These are phyloP conservation scores for Phalloptychus januarius DNA, from an alignment of 2,797 vertebrate genomes.

Conservation along the genomic window DNA sequence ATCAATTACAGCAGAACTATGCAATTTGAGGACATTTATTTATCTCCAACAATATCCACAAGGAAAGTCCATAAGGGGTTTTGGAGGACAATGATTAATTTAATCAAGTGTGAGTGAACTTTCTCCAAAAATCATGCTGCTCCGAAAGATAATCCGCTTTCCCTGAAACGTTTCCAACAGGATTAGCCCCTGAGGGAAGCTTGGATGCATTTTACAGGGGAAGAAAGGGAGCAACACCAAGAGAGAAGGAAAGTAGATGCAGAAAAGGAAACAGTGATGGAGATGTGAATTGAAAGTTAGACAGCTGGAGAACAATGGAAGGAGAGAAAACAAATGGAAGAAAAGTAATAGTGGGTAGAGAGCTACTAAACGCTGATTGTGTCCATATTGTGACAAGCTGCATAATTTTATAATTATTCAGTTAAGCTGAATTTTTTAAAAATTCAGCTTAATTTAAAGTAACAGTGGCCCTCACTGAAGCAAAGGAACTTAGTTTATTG, in stretches of 20 bases:
- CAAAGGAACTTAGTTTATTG: background rate
- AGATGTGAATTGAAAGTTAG: conserved; percentile 2
- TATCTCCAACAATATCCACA: conserved; percentile 74
- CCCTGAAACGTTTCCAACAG: conserved; percentile 80
- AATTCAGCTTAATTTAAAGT: background rate
- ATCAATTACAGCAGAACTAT: conserved; percentile 69
- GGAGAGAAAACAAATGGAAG: background rate
- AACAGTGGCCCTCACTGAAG: background rate
- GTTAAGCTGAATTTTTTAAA: background rate
- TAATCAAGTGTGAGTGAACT: conserved; percentile 82
- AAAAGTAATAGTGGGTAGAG: background rate
- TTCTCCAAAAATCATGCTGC: conserved; percentile 77
- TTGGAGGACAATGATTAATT: conserved; percentile 81
- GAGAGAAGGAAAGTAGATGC: conserved; percentile 14
- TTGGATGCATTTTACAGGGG: conserved; percentile 65
- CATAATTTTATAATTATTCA: background rate
- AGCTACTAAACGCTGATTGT: background rate
- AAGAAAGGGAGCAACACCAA: conserved; percentile 31
- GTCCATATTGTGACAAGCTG: background rate
- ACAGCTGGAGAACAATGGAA: conserved; percentile 6
- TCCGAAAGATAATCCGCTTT: conserved; percentile 81
- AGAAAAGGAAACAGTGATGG: conserved; percentile 7
- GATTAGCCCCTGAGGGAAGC: conserved; percentile 76
- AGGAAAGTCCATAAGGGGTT: conserved; percentile 68
- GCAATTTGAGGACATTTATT: conserved; percentile 67